phyloP scores from a whole-genome alignment of 1,140 invertebrate species.

The Diabrotica virgifera region DNA sequence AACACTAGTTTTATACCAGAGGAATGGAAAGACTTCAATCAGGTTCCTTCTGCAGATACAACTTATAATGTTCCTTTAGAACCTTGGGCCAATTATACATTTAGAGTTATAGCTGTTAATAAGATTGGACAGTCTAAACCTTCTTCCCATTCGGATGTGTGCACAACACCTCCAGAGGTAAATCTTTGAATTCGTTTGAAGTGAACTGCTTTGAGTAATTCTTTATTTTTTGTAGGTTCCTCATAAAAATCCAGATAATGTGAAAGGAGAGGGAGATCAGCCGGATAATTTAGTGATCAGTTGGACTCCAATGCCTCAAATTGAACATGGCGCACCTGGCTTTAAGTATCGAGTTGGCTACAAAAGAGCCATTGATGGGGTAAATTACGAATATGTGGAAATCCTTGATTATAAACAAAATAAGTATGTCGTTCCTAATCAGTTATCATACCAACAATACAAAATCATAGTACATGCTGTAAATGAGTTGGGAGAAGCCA shows the following conservation, averaged over 20 bases:
- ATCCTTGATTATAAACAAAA: slow-evolving; percentile 74
- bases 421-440: slow-evolving; percentile 69
- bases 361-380: slow-evolving; percentile 73
- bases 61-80: slow-evolving; percentile 72
- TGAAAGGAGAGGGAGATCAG: slow-evolving; percentile 82
- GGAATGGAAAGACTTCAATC: slow-evolving; percentile 78
- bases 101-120: slow-evolving; percentile 89
- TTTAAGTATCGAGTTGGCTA: slow-evolving; percentile 91
- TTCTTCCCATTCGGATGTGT: slow-evolving; percentile 76
- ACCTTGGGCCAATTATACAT: slow-evolving; percentile 96
- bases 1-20: slow-evolving; percentile 94
- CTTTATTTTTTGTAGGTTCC: slow-evolving; percentile 58
- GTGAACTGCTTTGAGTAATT: not conserved
- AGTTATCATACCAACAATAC: slow-evolving; percentile 89
- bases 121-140: slow-evolving; percentile 88
- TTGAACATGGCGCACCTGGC: slow-evolving; percentile 92
- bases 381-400: slow-evolving; percentile 67
- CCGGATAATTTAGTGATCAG: slow-evolving; percentile 90
- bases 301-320: slow-evolving; percentile 92
- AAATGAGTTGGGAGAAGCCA: slow-evolving; percentile 86
- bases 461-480: slow-evolving; percentile 88
- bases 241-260: slow-evolving; percentile 92
- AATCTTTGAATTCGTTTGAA: not conserved
- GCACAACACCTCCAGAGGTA: slow-evolving; percentile 77
- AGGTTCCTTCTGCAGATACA: slow-evolving; percentile 76